Conservation (phyloP, 2,888 invertebrate genomes). For the Rhogogaster chlorosoma region DNA sequence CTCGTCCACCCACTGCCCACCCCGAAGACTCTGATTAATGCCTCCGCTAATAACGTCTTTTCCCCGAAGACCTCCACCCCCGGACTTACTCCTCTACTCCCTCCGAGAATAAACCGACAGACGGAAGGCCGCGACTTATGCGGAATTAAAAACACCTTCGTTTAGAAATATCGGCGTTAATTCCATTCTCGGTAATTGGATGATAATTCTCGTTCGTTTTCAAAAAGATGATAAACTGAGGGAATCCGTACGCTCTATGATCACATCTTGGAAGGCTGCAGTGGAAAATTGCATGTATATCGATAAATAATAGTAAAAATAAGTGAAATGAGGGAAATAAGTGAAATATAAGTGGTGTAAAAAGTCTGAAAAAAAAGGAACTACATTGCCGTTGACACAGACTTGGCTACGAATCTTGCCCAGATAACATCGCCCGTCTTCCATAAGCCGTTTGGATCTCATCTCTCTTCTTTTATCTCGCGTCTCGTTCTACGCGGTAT, state of each 20-base stretch:
- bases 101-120: constrained; percentile 53
- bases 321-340: constrained; percentile 10
- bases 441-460: constrained; percentile 27
- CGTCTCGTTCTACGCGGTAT: not conserved
- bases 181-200: too few relatives aligned
- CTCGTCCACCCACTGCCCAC: constrained; percentile 58
- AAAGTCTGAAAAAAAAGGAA: constrained; percentile 13
- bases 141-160: constrained; percentile 73
- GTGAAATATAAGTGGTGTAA: constrained; percentile 31
- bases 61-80: constrained; percentile 65
- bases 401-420: constrained; percentile 29
- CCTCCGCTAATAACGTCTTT: constrained; percentile 76
- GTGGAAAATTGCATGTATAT: not conserved
- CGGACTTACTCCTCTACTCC: constrained; percentile 55
- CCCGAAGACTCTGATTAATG: constrained; percentile 73
- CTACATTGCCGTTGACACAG: constrained; percentile 34
- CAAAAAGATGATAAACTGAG: too few relatives aligned
- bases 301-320: constrained; percentile 18
- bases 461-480: constrained; percentile 9
- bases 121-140: constrained; percentile 68
- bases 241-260: not conserved
- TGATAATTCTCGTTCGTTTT: too few relatives aligned
- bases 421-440: constrained; percentile 34
- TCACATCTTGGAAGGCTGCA: not conserved
- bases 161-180: not conserved